Base-by-base conservation (phyloP, 2,113 vertebrate species). In the Cochlearius cochlearius region DNA sequence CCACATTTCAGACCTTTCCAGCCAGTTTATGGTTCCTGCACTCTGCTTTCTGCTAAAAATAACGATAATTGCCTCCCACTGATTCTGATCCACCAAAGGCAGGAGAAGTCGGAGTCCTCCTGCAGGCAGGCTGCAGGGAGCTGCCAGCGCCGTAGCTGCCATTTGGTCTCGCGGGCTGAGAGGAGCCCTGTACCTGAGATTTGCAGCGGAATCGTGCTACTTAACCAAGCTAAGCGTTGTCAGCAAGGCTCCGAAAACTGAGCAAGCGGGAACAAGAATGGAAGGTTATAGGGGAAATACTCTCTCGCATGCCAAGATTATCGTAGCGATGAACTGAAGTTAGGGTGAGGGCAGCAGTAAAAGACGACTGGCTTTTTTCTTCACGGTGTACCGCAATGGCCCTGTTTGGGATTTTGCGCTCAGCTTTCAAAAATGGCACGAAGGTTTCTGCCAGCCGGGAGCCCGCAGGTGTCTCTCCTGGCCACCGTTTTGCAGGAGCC, bases 61-160 rank as follows among this genome's bases (percentile, higher is more conserved):
- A 96, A 86, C 95, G 83, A n/a, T 59, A 86, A 83, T 74, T 93
- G 72, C 94, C 90, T 94, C 95, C 92, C 75, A 90, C 94, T 93
- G 88, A 90, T 93, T 80, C 71, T 64, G 78, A 64, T 93, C 71
- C 88, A 92, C 92, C 53, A 63, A 93, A 83, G 55, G 20, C 63
- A 92, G 92, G 71, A 93, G 47, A 83, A 93, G 60, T 30, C 8
- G 1, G 58, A 88, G 34, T 53, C 36, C 19, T 94, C 53, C 32
- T 34, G 45, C 49, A 45, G 36, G 29, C 66, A 60, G 66, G 45
- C 87, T 93, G 62, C 20, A 23, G 39, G 32, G 21, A 83, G 12
- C 20, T 93, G 86, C 63, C 88, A 80, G 66, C 53, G 63, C 45
- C 71, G 67, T 53, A 67, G 71, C 75, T 88, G 82, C 86, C 45